Evolutionary conservation across 1,140 invertebrate genomes (phyloP).

Genomic region (Drosophila sp.): DNA sequence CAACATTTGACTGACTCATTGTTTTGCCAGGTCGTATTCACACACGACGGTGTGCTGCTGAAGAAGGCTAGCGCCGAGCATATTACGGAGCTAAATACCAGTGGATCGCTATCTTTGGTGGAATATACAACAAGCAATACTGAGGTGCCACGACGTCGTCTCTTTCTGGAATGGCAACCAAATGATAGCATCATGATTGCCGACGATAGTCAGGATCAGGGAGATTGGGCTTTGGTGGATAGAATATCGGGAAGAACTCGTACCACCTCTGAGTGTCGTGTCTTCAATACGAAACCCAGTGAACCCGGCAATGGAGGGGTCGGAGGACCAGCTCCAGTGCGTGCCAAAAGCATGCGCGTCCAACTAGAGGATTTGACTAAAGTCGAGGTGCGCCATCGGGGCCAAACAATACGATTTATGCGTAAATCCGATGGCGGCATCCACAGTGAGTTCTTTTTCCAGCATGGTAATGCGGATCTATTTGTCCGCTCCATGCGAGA

Average conservation of each 20-base stretch:
- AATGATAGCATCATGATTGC: slow-evolving; percentile 89
- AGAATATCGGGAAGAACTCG: slow-evolving; percentile 86
- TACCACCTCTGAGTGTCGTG: slow-evolving; percentile 84
- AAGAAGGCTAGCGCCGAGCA: slow-evolving; percentile 85
- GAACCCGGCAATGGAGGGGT: slow-evolving; percentile 27
- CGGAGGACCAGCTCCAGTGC: slow-evolving; percentile 37
- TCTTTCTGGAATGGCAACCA: slow-evolving; percentile 91
- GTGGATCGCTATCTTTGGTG: slow-evolving; percentile 86
- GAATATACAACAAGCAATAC: slow-evolving; percentile 74
- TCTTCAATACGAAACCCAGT: slow-evolving; percentile 72
- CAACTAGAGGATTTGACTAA: slow-evolving; percentile 87
- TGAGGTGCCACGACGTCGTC: slow-evolving; percentile 69
- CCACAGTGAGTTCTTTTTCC: slow-evolving; percentile 92
- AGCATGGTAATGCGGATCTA: slow-evolving; percentile 91
- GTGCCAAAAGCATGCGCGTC: slow-evolving; percentile 86
- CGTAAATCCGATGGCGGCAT: slow-evolving; percentile 88
- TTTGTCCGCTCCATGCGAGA: slow-evolving; percentile 88
- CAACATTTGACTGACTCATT: slow-evolving; percentile 58
- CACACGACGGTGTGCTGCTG: slow-evolving; percentile 86
- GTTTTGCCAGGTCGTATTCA: slow-evolving; percentile 84
- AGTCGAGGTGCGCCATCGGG: slow-evolving; percentile 87
- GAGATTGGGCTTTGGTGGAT: slow-evolving; percentile 91
- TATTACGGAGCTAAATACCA: slow-evolving; percentile 85
- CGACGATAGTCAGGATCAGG: slow-evolving; percentile 89
- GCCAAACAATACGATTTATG: slow-evolving; percentile 88